These are phyloP conservation scores for Euleptes europaea DNA, from an alignment of 2,113 vertebrate genomes.

Conservation along the genomic window DNA sequence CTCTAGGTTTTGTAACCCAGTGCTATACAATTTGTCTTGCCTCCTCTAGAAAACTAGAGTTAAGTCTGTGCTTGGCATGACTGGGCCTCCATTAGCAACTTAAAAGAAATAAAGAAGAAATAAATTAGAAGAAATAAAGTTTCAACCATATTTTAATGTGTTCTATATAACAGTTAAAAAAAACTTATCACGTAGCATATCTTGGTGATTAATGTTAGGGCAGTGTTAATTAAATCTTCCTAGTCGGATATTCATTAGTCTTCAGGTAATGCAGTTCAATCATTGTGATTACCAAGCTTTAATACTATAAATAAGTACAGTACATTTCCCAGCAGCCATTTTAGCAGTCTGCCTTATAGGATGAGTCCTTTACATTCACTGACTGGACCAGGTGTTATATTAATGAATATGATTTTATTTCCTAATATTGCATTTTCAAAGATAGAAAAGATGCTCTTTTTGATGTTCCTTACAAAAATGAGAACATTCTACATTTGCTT, in stretches of 20 bases:
- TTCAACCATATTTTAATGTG: not conserved
- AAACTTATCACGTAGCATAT: not conserved
- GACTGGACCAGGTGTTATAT: conserved; percentile 4
- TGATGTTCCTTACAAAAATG: not conserved
- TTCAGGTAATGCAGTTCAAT: not conserved
- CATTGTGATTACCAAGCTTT: not conserved
- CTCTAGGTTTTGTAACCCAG: too few relatives aligned
- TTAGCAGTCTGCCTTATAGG: not conserved
- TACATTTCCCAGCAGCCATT: not conserved
- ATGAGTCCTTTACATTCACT: not conserved
- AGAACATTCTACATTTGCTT: not conserved
- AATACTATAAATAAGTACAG: not conserved
- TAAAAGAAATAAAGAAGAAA: too few relatives aligned
- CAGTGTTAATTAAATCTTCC: conserved; percentile 20
- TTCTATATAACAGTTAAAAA: not conserved
- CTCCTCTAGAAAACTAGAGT: not conserved
- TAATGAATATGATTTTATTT: not conserved
- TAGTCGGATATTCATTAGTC: not conserved
- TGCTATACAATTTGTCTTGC: not conserved
- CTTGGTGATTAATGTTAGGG: not conserved
- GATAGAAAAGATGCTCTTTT: not conserved
- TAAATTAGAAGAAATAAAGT: too few relatives aligned
- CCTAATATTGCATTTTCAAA: not conserved
- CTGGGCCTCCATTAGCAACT: not conserved
- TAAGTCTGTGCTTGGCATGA: not conserved